These are phyloP conservation scores for Apocheima hispidaria DNA, from an alignment of 2,888 invertebrate genomes.

Conservation along the genomic window DNA sequence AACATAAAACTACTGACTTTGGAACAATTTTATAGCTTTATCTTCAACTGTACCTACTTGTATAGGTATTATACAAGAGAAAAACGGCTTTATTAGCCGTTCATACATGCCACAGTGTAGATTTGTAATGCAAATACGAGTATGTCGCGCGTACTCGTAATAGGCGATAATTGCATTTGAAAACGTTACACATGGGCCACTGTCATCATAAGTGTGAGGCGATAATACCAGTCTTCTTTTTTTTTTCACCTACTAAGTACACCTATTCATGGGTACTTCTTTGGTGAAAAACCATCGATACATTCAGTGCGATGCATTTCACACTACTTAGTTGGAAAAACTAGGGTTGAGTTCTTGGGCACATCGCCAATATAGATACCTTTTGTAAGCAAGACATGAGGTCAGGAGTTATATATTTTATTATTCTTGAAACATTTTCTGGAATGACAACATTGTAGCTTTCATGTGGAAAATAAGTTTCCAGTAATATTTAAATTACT, in stretches of 20 bases:
- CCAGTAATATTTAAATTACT: neutral
- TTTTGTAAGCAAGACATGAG: neutral
- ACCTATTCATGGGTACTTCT: no score
- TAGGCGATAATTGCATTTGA: conserved; percentile 14
- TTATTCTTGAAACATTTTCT: conserved; percentile 1
- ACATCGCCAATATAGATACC: neutral
- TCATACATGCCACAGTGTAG: neutral
- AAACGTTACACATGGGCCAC: conserved; percentile 4
- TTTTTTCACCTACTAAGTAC: neutral
- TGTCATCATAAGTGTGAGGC: conserved; percentile 9
- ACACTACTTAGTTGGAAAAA: neutral
- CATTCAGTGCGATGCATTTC: neutral
- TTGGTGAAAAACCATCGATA: neutral
- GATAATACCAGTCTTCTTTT: conserved; percentile 1
- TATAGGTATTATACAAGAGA: no score
- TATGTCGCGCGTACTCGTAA: no score
- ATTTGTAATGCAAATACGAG: neutral
- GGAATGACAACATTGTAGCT: conserved; percentile 14
- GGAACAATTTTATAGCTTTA: no score
- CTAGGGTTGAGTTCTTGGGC: neutral
- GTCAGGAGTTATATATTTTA: neutral
- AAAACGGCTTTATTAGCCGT: neutral
- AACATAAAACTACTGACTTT: no score
- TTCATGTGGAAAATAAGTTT: conserved; percentile 8
- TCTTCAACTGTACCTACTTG: no score